These are phyloP conservation scores for Caenorhabditis inopinata DNA, from an alignment of 1,140 invertebrate genomes.

Conservation along the genomic window DNA sequence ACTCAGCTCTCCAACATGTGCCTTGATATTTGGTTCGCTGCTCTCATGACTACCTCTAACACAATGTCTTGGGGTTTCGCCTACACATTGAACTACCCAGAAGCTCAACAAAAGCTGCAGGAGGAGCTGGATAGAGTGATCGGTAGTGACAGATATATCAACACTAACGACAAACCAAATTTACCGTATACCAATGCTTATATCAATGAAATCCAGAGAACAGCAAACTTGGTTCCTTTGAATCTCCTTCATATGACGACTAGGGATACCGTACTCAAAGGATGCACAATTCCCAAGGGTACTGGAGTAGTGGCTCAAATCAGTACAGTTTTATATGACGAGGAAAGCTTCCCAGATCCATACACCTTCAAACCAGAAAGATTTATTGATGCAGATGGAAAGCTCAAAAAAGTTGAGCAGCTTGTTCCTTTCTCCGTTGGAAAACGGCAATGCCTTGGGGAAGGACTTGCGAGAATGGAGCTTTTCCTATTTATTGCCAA, in stretches of 20 bases:
- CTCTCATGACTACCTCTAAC: slow-evolving; percentile 35
- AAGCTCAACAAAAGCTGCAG: slow-evolving; percentile 49
- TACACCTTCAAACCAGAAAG: slow-evolving; percentile 79
- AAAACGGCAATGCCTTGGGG: slow-evolving; percentile 83
- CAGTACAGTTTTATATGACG: slow-evolving; percentile 21
- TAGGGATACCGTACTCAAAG: slow-evolving; percentile 75
- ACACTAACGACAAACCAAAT: slow-evolving; percentile 31
- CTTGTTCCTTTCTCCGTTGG: slow-evolving; percentile 87
- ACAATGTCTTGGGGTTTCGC: slow-evolving; percentile 36
- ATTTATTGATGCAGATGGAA: slow-evolving; percentile 77
- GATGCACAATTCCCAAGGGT: slow-evolving; percentile 69
- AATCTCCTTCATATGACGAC: slow-evolving; percentile 43
- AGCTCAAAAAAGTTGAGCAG: slow-evolving; percentile 78
- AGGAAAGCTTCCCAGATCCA: slow-evolving; percentile 79
- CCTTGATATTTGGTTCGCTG: slow-evolving; percentile 46
- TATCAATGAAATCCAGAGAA: slow-evolving; percentile 45
- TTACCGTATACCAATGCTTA: slow-evolving; percentile 38
- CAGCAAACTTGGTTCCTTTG: slow-evolving; percentile 39
- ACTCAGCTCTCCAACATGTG: slow-evolving; percentile 37
- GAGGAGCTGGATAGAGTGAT: slow-evolving; percentile 51
- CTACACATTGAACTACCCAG: slow-evolving; percentile 41
- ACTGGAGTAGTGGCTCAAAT: neutral
- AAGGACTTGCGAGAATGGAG: slow-evolving; percentile 83
- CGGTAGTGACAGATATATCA: slow-evolving; percentile 28
- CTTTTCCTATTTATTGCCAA: slow-evolving; percentile 81